Evolutionary conservation across 2,113 vertebrate genomes (phyloP).

Genomic region (Catharus minimus): DNA sequence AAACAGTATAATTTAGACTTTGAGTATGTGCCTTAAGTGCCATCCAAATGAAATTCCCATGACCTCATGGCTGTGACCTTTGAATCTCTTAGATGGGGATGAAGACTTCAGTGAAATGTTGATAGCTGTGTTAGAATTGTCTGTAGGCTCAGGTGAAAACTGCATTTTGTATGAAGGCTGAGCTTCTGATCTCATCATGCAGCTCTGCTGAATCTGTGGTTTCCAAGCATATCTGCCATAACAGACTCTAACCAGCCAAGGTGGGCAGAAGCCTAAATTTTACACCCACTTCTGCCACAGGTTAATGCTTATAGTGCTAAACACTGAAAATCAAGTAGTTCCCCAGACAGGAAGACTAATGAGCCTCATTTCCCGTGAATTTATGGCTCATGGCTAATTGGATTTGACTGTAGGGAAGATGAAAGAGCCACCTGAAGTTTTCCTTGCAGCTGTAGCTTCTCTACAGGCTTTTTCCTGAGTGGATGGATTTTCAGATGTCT

Average conservation of each 20-base stretch:
- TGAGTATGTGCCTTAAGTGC: background rate
- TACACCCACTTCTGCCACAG: background rate
- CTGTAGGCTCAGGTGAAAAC: background rate
- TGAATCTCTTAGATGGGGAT: background rate
- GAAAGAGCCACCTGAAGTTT: background rate
- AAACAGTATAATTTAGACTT: background rate
- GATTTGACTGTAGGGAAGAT: background rate
- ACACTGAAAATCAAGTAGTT: background rate
- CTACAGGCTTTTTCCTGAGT: background rate
- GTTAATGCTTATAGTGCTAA: background rate
- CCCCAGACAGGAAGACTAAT: background rate
- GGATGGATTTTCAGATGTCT: background rate
- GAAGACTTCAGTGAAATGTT: background rate
- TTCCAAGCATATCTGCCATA: background rate
- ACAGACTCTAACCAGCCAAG: background rate
- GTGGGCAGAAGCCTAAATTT: background rate
- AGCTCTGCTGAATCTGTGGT: background rate
- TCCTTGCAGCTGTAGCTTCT: background rate
- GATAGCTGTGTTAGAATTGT: background rate
- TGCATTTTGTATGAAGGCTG: background rate
- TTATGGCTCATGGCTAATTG: conserved; percentile 24
- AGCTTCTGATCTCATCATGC: background rate
- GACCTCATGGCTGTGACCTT: background rate
- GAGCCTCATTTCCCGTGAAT: conserved; percentile 14
- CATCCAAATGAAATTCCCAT: background rate